A percentile compares a stretch with the other conserved stretches of the same genome.
These are phyloP conservation scores for Myiopsitta monachus DNA, from an alignment of 2,113 vertebrate species.

Conservation along the genomic window DNA sequence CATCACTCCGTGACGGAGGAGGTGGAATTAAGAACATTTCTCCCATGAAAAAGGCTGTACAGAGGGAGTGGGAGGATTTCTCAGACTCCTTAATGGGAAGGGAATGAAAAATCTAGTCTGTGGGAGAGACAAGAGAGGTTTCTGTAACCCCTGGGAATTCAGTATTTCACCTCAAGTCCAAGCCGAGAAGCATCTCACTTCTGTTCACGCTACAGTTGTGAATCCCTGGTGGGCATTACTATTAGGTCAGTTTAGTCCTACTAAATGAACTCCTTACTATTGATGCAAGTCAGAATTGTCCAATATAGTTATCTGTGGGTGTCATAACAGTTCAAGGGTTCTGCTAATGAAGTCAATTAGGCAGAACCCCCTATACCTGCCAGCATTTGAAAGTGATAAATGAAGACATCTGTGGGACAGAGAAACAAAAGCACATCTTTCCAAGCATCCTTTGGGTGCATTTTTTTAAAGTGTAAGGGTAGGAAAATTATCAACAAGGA, in stretches of 20 bases:
- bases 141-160: neutral
- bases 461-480: neutral
- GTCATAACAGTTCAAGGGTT: neutral
- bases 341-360: neutral
- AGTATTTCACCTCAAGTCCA: neutral
- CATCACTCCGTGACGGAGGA: neutral
- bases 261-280: neutral
- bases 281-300: neutral
- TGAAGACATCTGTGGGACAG: neutral
- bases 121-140: neutral
- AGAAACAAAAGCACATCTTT: neutral
- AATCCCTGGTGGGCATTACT: neutral
- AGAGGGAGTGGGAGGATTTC: neutral
- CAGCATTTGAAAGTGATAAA: neutral
- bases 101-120: neutral
- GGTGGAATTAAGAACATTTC: conserved; percentile 3
- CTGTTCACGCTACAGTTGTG: neutral
- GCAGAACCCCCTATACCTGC: neutral
- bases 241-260: neutral
- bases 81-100: neutral
- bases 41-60: neutral
- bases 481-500: neutral
- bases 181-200: neutral
- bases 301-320: neutral
- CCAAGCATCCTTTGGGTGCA: neutral